Base-by-base conservation (phyloP, 2,888 invertebrate genomes). In the Cheilosia urbana region DNA sequence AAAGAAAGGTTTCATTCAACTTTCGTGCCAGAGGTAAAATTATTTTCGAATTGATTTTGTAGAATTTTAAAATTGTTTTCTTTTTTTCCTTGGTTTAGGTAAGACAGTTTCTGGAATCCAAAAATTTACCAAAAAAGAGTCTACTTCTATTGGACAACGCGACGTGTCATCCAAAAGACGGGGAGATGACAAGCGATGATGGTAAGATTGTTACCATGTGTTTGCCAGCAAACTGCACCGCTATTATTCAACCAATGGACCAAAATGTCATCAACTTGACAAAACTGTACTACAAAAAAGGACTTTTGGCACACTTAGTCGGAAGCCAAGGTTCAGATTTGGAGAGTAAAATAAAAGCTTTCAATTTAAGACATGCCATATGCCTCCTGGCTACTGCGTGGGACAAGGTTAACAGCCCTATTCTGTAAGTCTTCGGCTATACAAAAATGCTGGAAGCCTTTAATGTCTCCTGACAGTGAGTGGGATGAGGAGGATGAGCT, bases 201-300 rank as follows among this genome's bases (percentile, higher is more conserved):
- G 71, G 76, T 9, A 65, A 69, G 62, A 78, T 88, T 11, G 63
- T 63, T 17, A 63, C 63, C n/a, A 82, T 88, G 73, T 84, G 79
- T 58, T 87, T 88, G 34, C 88, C 88, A 6, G 66, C 87, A 37
- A 88, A 87, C 71, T 84, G 76, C 51, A 89, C 76, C 21, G 60
- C 82, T 66, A 75, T 87, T 45, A 24, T 87, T 1, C 88, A 88
- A 66, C 88, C 89, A 27, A 73, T 88, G 83, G 87, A 89, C 24
- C 87, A 87, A 77, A 87, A 78, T 49, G 51, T 87, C 0, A 82
- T 87, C 47, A 73, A 76, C 21, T 47, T 57, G 30, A 87, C 83
- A 21, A 21, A 21, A 21, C 21, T 21, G 21, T 21, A 21, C 21
- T 21, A 21, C n/a, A n/a, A n/a, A n/a, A n/a, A n/a, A n/a, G n/a